Evolutionary conservation across 2,888 invertebrate species (phyloP).

Genomic region (Aproaerema taeniolella): DNA sequence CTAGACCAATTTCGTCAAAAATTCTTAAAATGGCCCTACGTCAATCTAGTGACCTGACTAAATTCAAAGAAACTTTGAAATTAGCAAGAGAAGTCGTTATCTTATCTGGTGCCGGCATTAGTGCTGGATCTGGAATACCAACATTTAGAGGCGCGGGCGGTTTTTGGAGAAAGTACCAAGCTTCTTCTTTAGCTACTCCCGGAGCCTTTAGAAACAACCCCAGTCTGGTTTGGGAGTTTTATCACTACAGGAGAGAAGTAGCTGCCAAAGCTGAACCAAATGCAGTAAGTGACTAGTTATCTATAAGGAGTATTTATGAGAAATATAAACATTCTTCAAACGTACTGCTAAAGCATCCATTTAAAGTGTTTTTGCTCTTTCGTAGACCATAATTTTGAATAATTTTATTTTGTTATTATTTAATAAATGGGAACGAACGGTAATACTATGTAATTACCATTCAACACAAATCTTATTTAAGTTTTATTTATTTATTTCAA

Average conservation of each 20-base stretch:
- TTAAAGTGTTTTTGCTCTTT: too few relatives aligned
- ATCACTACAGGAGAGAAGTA: conserved; percentile 89
- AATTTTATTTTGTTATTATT: too few relatives aligned
- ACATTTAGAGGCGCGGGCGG: conserved; percentile 90
- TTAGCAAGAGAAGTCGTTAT: conserved; percentile 81
- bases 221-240: conserved; percentile 93
- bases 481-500: too few relatives aligned
- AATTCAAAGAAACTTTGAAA: conserved; percentile 77
- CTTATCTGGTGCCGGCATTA: conserved; percentile 87
- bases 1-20: conserved; percentile 17
- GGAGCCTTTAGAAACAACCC: conserved; percentile 84
- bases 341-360: too few relatives aligned
- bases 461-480: too few relatives aligned
- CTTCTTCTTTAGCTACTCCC: conserved; percentile 82
- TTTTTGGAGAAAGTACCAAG: conserved; percentile 86
- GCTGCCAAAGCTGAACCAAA: conserved; percentile 85
- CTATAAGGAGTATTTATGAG: neutral
- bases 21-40: conserved; percentile 36
- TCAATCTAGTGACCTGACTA: conserved; percentile 55
- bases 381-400: too few relatives aligned
- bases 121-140: conserved; percentile 91
- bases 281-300: conserved; percentile 61
- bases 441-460: too few relatives aligned
- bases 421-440: too few relatives aligned
- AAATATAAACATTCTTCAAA: too few relatives aligned